Conservation (phyloP, 1,140 invertebrate species). For the Nebria ingens region DNA sequence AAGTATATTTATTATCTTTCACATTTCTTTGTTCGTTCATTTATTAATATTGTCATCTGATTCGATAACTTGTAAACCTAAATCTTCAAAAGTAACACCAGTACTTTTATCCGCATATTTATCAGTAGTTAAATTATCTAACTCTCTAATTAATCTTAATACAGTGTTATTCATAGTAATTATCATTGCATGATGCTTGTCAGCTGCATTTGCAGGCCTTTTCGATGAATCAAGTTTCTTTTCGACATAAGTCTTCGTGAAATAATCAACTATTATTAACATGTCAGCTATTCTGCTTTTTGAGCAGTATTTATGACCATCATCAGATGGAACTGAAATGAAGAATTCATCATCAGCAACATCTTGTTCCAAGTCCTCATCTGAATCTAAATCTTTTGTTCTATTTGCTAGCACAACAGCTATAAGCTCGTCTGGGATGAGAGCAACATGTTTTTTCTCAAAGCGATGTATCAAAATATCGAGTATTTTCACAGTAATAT, state of each 20-base stretch:
- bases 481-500: not conserved
- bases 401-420: not conserved
- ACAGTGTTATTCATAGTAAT: not conserved
- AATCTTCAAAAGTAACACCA: not conserved
- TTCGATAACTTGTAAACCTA: not conserved
- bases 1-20: too few relatives aligned
- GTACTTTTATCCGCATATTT: not conserved
- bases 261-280: not conserved
- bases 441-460: not conserved
- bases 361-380: not conserved
- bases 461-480: not conserved
- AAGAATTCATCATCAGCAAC: not conserved
- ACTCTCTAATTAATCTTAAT: not conserved
- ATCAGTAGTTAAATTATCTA: not conserved
- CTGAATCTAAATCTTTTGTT: not conserved
- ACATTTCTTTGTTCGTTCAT: too few relatives aligned
- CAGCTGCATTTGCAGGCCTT: not conserved
- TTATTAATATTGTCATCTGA: not conserved
- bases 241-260: not conserved
- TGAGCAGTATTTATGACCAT: not conserved
- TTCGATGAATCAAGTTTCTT: not conserved
- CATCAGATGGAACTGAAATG: not conserved
- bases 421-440: not conserved
- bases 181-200: not conserved
- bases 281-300: not conserved